Base-by-base conservation (phyloP, 2,113 vertebrate genomes). In the Mustela lutreola region DNA sequence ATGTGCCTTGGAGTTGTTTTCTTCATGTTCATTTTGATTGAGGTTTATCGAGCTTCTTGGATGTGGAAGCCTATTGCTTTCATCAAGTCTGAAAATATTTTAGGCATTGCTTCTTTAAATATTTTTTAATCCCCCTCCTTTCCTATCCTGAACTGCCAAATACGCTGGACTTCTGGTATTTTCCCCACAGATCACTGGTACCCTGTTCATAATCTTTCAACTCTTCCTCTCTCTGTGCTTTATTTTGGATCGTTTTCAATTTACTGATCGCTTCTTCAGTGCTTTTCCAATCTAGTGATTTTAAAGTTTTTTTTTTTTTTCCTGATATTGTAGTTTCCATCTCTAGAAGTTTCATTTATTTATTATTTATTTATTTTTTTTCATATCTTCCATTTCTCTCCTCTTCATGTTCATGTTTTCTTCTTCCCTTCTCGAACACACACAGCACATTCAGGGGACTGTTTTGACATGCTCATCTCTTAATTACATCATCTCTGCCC, bases 41-140 rank as follows among this genome's bases (percentile, higher is more conserved):
- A 22, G 24, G 15, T 79, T 85, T 65, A 60, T 67, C 26, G 24
- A 88, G 28, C 16, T 93, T 93, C 36, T 63, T 56, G 31, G n/a
- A 84, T 70, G 18, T 91, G 24, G 80, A 19, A 88, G 16, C 90
- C 48, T 83, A 62, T 16, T 62, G 28, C 67, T 98, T 93, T 67
- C 76, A 80, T 75, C 62, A 91, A 94, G 93, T 58, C 56, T 73
- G 21, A 58, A 86, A 94, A 92, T 33, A 31, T 31, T 65, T n/a
- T 50, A 16, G 39, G 22, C 60, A 82, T 83, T n/a, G 78, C 71
- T 63, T 91, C 3, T 78, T 87, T 26, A 83, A 84, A 39, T 84
- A 56, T 42, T 93, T 86, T 95, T 96, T 58, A 45, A 53, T 58
- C 4, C 12, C 31, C 5, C 70, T 63, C 1, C 10, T 78, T 28